Base-by-base conservation (phyloP, 1,140 invertebrate species). In the Brachionus calyciflorus region DNA sequence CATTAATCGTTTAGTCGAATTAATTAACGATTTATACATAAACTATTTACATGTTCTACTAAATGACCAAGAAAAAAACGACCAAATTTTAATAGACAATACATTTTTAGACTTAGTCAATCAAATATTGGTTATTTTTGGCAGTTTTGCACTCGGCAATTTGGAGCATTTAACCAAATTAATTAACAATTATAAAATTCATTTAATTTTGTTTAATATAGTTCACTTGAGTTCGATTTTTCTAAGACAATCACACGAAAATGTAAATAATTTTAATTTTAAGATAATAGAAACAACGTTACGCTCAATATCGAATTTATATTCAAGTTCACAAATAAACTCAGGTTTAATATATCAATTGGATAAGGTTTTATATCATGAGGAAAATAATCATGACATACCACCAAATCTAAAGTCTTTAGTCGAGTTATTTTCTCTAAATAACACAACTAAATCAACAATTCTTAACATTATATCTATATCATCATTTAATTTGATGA, bases 401-500 rank as follows among this genome's bases (percentile, higher is more conserved):
- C 46, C 46, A 3, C 17, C 19, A 10, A 73, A 51, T 33, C n/a
- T 73, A n/a, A 37, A 51, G 21, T 55, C 33, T 0, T 19, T 49
- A 1, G 10, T 55, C 5, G 46, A 73, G 10, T 19, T 55, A 5
- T 73, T 40, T n/a, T n/a, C 17, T 30, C 28, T 51, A 5, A 51
- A 49, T n/a, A 21, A 49, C 28, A 19, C 46, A 40, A 73, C 40
- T n/a, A 73, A 55, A 37, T 28, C 40, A 6, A 10, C 28, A n/a
- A 30, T 73, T 19, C 21, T 73, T 9, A 73, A 73, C 26, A 53
- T 73, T 37, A 30, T 73, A 5, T 51, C 69, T 2, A 55, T 73
- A 55, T 49, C 69, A n/a, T 21, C 69, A 21, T 37, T 40, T 17
- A 49, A 73, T 51, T 17, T 73, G 3, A 73, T 73, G 69, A 49